These are phyloP conservation scores for Scartelaos histophorus DNA, from an alignment of 2,113 vertebrate genomes.

Conservation along the genomic window DNA sequence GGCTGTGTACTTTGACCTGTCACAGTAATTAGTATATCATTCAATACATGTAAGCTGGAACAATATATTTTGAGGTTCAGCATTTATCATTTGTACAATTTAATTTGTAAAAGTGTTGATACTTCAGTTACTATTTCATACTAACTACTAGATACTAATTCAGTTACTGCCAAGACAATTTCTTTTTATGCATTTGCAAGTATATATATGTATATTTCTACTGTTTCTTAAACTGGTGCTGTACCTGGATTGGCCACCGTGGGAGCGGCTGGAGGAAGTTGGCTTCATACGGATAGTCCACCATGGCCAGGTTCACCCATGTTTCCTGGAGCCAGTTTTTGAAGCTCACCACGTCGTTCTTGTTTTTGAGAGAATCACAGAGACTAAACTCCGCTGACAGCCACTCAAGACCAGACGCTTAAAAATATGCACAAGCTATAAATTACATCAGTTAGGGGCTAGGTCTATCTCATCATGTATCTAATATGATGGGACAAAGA, in stretches of 20 bases:
- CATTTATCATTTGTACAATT: too few relatives aligned
- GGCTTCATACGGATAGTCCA: constrained; percentile 91
- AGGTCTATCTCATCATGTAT: background rate
- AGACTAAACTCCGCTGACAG: constrained; percentile 83
- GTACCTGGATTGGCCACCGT: constrained; percentile 92
- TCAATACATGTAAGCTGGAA: too few relatives aligned
- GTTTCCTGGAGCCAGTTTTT: constrained; percentile 92
- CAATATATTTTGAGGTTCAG: too few relatives aligned
- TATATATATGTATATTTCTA: too few relatives aligned
- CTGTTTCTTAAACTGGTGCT: constrained; percentile 6
- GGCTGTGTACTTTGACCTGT: background rate
- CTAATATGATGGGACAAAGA: background rate
- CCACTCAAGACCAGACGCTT: constrained; percentile 85
- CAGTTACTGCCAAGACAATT: too few relatives aligned
- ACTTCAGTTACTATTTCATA: too few relatives aligned
- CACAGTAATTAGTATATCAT: too few relatives aligned
- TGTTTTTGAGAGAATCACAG: constrained; percentile 81
- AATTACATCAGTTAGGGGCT: background rate
- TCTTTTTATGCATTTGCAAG: too few relatives aligned
- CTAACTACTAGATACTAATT: too few relatives aligned
- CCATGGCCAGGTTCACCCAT: constrained; percentile 95
- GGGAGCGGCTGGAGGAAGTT: constrained; percentile 92
- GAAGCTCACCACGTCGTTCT: constrained; percentile 68
- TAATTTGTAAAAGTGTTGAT: too few relatives aligned
- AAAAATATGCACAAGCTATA: background rate